A percentile compares a stretch with the other conserved stretches of the same genome.
These are phyloP conservation scores for Cisticola juncidis DNA, from an alignment of 2,113 vertebrate genomes.

Conservation along the genomic window DNA sequence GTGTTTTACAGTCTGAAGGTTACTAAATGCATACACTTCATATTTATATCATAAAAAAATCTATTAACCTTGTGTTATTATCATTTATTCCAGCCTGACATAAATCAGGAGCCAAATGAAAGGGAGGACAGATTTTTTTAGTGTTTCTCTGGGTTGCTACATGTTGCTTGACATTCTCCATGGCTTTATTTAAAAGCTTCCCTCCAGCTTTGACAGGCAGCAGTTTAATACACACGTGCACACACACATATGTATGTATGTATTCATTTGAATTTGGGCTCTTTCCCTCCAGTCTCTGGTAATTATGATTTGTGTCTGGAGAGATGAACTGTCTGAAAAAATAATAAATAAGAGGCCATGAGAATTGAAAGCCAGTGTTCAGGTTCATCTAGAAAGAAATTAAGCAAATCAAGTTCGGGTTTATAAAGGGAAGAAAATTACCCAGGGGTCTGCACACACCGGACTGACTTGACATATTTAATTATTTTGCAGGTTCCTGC, in stretches of 20 bases:
- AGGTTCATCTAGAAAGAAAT: conserved; percentile 56
- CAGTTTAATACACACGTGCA: conserved; percentile 24
- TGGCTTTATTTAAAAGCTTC: conserved; percentile 66
- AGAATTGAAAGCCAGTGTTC: conserved; percentile 26
- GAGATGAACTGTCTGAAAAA: conserved; percentile 12
- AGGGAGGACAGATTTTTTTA: conserved; percentile 52
- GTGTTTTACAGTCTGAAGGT: conserved; percentile 41
- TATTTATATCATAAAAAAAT: conserved; percentile 16
- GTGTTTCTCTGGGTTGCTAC: conserved; percentile 51
- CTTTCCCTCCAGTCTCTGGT: background rate
- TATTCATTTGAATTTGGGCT: conserved; percentile 29
- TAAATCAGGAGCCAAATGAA: conserved; percentile 55
- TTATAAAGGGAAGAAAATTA: conserved; percentile 51
- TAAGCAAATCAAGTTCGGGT: conserved; percentile 50
- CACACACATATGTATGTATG: background rate
- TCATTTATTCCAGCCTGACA: conserved; percentile 46
- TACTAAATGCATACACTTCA: conserved; percentile 6
- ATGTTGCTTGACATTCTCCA: conserved; percentile 45
- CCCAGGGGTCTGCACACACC: background rate
- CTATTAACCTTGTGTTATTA: conserved; percentile 40
- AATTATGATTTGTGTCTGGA: conserved; percentile 39
- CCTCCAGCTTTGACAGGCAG: conserved; percentile 46
- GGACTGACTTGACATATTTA: conserved; percentile 26
- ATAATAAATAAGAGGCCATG: conserved; percentile 22
- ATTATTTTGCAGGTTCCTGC: conserved; percentile 19